Percentiles rank a stretch among this genome's conserved stretches.
Conservation (phyloP, 2,797 vertebrate species). For the Cyprinodon diabolis region DNA sequence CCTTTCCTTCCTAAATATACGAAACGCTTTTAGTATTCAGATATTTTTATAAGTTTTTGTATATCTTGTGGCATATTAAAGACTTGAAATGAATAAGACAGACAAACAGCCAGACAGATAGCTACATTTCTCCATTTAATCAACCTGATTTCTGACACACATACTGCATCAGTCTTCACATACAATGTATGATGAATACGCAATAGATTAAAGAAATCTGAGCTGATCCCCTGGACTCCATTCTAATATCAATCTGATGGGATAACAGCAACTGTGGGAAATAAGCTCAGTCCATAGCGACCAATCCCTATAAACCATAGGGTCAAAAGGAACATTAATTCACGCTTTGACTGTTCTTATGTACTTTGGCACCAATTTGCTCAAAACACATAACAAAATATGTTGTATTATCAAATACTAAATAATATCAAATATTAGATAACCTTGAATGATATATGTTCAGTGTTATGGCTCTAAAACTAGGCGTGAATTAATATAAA, state of each 20-base stretch:
- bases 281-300: not conserved
- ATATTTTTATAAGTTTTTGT: not conserved
- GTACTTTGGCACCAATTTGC: not conserved
- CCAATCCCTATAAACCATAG: not conserved
- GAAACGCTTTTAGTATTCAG: not conserved
- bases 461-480: slow-evolving; percentile 10
- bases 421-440: not conserved
- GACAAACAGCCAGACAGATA: too few species aligned
- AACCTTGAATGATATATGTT: slow-evolving; percentile 13
- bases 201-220: not conserved
- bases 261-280: not conserved
- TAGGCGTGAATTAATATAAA: slow-evolving; percentile 10
- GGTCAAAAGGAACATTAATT: not conserved
- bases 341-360: not conserved
- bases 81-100: too few species aligned
- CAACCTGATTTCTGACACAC: not conserved
- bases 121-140: not conserved
- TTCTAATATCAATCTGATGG: not conserved
- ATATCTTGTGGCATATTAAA: too few species aligned
- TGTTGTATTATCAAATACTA: not conserved
- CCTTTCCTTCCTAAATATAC: not conserved
- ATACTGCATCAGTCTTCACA: not conserved
- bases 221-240: not conserved
- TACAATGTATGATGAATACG: not conserved
- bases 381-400: not conserved